Evolutionary conservation across 2,888 invertebrate species (phyloP).

Genomic region (Drosophila aldrichi): DNA sequence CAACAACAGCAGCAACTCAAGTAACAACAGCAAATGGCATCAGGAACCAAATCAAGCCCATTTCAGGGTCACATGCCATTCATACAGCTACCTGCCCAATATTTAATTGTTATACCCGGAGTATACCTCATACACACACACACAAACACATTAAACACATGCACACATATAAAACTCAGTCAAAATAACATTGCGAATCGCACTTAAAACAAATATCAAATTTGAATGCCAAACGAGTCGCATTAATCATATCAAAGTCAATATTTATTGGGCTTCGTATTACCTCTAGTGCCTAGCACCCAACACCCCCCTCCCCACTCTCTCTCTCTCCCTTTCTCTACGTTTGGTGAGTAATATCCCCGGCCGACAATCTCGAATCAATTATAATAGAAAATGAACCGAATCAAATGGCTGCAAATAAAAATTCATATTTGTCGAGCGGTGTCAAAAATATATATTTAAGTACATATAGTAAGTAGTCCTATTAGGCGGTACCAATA

Average conservation of each 20-base stretch:
- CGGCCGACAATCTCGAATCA: constrained; percentile 54
- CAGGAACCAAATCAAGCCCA: constrained; percentile 62
- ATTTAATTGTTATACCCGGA: constrained; percentile 1
- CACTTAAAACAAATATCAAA: constrained; percentile 57
- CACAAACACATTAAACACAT: too few species aligned
- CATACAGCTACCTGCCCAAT: constrained; percentile 13
- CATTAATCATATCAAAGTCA: constrained; percentile 63
- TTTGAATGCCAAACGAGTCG: constrained; percentile 4
- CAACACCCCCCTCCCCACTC: too few species aligned
- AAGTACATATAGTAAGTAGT: not conserved
- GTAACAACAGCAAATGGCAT: constrained; percentile 55
- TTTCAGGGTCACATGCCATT: constrained; percentile 72
- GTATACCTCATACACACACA: not conserved
- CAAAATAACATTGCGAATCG: constrained; percentile 45
- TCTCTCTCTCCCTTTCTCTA: too few species aligned
- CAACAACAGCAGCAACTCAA: constrained; percentile 42
- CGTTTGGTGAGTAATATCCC: too few species aligned
- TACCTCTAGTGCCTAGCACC: not conserved
- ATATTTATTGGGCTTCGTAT: constrained; percentile 22
- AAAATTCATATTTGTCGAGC: constrained; percentile 63
- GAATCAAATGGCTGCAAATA: constrained; percentile 41
- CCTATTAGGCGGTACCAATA: constrained; percentile 60
- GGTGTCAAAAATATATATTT: constrained; percentile 55
- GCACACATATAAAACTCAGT: constrained; percentile 8
- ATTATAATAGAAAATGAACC: constrained; percentile 64